A percentile compares a stretch with the other conserved stretches of the same genome.
Conservation (phyloP, 2,888 invertebrate genomes). For the Nyleta sp. region DNA sequence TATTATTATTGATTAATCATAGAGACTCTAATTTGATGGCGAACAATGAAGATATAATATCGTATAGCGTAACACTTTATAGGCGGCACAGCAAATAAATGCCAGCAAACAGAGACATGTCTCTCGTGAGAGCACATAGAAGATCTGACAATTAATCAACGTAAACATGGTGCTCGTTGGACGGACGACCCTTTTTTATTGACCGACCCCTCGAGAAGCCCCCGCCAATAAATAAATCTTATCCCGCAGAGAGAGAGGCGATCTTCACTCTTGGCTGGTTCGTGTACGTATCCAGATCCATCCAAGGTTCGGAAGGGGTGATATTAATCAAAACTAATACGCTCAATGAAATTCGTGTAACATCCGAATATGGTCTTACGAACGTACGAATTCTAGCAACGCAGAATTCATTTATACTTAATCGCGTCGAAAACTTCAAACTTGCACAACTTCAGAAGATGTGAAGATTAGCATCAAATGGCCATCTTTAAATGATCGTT, state of each 20-base stretch:
- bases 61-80: conserved; percentile 26
- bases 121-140: conserved; percentile 67
- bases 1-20: too few relatives aligned
- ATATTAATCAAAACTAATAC: conserved; percentile 61
- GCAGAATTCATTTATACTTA: conserved; percentile 15
- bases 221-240: conserved; percentile 76
- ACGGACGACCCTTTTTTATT: conserved; percentile 73
- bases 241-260: conserved; percentile 68
- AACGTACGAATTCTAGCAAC: conserved; percentile 22
- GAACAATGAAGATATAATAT: conserved; percentile 20
- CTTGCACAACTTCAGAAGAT: too few relatives aligned
- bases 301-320: conserved; percentile 47
- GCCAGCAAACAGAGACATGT: conserved; percentile 62
- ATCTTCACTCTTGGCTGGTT: conserved; percentile 46
- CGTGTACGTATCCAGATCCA: conserved; percentile 30
- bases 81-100: conserved; percentile 59
- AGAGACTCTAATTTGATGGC: background rate
- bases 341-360: conserved; percentile 58
- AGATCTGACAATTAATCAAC: conserved; percentile 75
- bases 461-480: too few relatives aligned
- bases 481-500: too few relatives aligned
- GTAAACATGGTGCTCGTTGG: conserved; percentile 72
- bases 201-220: conserved; percentile 70
- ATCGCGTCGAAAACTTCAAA: conserved; percentile 9
- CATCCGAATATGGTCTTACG: conserved; percentile 37